Base-by-base conservation (phyloP, 1,140 invertebrate genomes). In the Pectinophora gossypiella region DNA sequence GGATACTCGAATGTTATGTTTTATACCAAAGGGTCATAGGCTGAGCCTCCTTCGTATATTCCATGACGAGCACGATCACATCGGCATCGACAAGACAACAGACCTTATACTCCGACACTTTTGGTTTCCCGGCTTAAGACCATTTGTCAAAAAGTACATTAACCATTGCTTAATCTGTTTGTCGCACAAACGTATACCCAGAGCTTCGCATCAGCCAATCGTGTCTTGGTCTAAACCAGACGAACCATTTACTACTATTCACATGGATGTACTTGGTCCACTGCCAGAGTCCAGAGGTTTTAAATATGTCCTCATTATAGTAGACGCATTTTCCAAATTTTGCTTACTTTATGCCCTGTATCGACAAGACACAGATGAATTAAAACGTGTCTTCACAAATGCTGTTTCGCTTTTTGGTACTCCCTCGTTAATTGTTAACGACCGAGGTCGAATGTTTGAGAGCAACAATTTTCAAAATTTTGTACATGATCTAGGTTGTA, bases 41-140 rank as follows among this genome's bases (percentile, higher is more conserved):
- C n/a, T 61, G 1, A 53, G 61, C 19, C 44, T 64, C 4, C 23
- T 64, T 12, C 47, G 58, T 13, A n/a, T 58, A 7, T 64, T 64
- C 49, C 59, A 64, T 27, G 59, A 64, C 21, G 53, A 63, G 42
- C 51, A 63, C 15, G 51, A 51, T 16, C 61, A 63, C 21, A 38
- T 57, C 2, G 59, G 53, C 16, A 18, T 38, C 0, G 61, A 64
- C 4, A 64, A 64, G 19, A 59, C 55, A 0, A 16, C 27, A 27
- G 54, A 63, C 3, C 21, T 46, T 0, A 58, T 64, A 4, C n/a
- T 48, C 0, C 15, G 45, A 54, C 54, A 64, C 27, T 64, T 64
- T 40, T 64, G 61, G 63, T 65, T 65, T 55, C 63, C 63, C 1
- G 32, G 36, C 1, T 23, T 65, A n/a, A 19, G 21, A 9, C 19